phyloP scores from a whole-genome alignment of 2,797 vertebrate genomes.

The Channa striata region DNA sequence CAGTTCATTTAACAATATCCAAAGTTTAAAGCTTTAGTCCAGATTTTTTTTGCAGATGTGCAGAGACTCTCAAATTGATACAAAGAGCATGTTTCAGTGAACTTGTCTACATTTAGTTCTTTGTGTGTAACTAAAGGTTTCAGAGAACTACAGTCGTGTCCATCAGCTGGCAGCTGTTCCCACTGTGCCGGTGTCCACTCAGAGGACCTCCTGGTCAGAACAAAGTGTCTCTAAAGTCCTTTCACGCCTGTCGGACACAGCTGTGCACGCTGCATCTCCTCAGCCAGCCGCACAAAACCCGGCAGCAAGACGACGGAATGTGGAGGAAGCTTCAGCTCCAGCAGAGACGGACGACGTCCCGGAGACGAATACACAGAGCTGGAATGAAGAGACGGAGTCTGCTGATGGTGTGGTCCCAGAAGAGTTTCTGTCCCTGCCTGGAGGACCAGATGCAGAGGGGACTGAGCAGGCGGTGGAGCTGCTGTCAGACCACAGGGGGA shows the following conservation, averaged over 20 bases:
- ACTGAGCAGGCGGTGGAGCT: constrained; percentile 47
- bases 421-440: background rate
- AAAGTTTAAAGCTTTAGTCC: too few species aligned
- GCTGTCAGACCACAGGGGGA: constrained; percentile 40
- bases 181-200: constrained; percentile 2
- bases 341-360: background rate
- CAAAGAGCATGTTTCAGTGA: too few species aligned
- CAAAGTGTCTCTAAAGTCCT: constrained; percentile 5
- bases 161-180: background rate
- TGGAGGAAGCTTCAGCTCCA: background rate
- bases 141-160: constrained; percentile 18
- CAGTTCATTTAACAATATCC: too few species aligned
- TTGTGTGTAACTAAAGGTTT: too few species aligned
- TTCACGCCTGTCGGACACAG: background rate
- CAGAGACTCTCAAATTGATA: too few species aligned
- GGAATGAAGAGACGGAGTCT: background rate
- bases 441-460: constrained; percentile 10
- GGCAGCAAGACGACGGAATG: background rate
- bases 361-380: background rate
- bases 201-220: constrained; percentile 26
- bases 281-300: background rate
- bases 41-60: too few species aligned
- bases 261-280: background rate
- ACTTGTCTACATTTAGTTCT: too few species aligned
- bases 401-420: background rate